These are phyloP conservation scores for Luperina testacea DNA, from an alignment of 2,888 invertebrate species.

Conservation along the genomic window DNA sequence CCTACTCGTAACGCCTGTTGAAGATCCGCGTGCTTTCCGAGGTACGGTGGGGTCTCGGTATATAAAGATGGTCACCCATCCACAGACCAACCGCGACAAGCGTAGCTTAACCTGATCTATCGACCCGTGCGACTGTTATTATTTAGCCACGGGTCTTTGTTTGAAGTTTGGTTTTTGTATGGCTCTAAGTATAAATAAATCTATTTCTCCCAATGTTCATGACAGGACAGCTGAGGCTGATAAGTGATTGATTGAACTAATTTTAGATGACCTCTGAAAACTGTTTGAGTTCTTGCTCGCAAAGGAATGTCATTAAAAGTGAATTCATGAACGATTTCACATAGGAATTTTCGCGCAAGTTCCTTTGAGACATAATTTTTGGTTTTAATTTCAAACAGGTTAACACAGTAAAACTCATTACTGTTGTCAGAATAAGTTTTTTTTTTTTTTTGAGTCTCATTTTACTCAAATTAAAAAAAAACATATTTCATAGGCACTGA, in stretches of 20 bases:
- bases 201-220: background rate
- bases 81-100: no score
- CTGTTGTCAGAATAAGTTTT: background rate
- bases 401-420: background rate
- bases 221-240: conserved; percentile 23
- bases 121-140: no score
- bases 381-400: background rate
- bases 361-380: background rate
- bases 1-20: no score
- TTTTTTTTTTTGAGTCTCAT: no score
- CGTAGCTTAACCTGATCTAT: no score
- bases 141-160: background rate
- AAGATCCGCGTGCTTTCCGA: no score
- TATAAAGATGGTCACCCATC: no score
- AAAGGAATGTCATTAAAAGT: conserved; percentile 9
- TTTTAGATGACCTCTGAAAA: background rate
- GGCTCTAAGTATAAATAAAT: background rate
- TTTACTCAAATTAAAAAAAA: no score
- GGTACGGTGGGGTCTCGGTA: no score
- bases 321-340: background rate
- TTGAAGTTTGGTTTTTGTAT: no score
- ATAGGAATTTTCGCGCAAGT: background rate
- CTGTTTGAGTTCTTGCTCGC: background rate
- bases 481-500: background rate
- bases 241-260: conserved; percentile 10